Evolutionary conservation across 1,140 invertebrate genomes (phyloP).

Genomic region (Drosophila tristis): DNA sequence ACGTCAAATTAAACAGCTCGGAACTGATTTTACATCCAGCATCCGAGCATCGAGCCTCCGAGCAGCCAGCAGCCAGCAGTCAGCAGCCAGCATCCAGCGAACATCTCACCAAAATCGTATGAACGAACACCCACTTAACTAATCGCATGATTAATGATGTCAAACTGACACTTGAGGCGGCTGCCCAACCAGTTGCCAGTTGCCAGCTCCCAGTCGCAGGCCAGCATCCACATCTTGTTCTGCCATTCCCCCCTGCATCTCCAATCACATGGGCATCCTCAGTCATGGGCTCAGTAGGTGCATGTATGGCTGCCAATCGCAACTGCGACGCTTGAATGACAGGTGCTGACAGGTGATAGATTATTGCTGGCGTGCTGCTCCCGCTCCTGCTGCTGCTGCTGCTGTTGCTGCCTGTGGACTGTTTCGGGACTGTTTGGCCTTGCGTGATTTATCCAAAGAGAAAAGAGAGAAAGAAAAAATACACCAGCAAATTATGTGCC

Average conservation of each 20-base stretch:
- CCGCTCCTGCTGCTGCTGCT: slow-evolving; percentile 5
- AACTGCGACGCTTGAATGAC: slow-evolving; percentile 83
- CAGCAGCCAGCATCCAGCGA: neutral
- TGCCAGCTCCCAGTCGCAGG: neutral
- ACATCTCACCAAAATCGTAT: slow-evolving; percentile 21
- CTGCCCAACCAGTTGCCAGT: slow-evolving; percentile 10
- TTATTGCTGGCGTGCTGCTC: slow-evolving; percentile 69
- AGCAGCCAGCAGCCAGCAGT: neutral
- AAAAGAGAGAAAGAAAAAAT: slow-evolving; percentile 7
- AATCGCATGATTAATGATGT: slow-evolving; percentile 84
- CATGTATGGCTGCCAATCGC: slow-evolving; percentile 76
- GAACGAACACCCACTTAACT: slow-evolving; percentile 82
- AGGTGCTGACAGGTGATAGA: slow-evolving; percentile 84
- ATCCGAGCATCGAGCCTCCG: slow-evolving; percentile 18
- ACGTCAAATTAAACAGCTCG: slow-evolving; percentile 83
- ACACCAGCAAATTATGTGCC: slow-evolving; percentile 53
- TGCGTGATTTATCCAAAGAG: slow-evolving; percentile 76
- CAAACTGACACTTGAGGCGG: slow-evolving; percentile 72
- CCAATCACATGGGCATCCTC: neutral
- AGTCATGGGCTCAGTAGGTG: slow-evolving; percentile 40
- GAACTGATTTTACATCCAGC: slow-evolving; percentile 72
- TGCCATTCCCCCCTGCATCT: neutral
- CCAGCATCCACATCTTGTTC: neutral
- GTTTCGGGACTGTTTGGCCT: slow-evolving; percentile 16
- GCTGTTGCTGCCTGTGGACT: neutral